Base-by-base conservation (phyloP, 2,113 vertebrate genomes). In the Bubalus kerabau region DNA sequence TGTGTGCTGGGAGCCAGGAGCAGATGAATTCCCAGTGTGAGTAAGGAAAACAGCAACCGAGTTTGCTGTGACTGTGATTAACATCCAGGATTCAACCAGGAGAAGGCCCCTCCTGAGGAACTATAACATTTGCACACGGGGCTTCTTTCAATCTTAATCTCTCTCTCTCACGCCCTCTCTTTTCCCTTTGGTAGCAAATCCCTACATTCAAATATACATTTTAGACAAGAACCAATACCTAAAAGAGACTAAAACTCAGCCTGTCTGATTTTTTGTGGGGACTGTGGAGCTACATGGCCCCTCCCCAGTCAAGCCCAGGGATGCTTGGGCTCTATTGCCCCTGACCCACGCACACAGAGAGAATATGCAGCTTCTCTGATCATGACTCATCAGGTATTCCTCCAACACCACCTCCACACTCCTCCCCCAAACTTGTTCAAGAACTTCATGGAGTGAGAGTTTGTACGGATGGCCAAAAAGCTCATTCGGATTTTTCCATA, bases 61-160 rank as follows among this genome's bases (percentile, higher is more conserved):
- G 87, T 94, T 95, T 82, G 97, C 96, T 85, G 52, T 13, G 30
- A 52, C 87, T 87, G 21, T 87, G 96, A 96, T 96, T 56, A 86
- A 92, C 17, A 2, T 54, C 7, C 62, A 74, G 87, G 60, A 16
- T 90, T 95, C 87, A 76, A 24, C 52, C 59, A 8, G 85, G 62
- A 59, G 62, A 84, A 62, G 56, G 14, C 91, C 28, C 56, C 83
- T 95, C 84, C 57, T 1, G 83, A 96, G 93, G 94, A 94, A 84
- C 64, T 50, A 23, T 48, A 92, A 81, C 56, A 54, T 92, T 54
- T 91, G 92, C 48, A 86, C 36, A 87, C 71, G 30, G 24, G 50
- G 48, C 40, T 46, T 91, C 84, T 95, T 83, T 97, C 62, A 12
- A 28, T 30, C 6, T 84, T 40, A 21, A 21, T 95, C 83, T 78